Percentiles rank a stretch among this genome's conserved stretches.
phyloP scores from a whole-genome alignment of 2,113 vertebrate species.

The Chrysochloris asiatica region DNA sequence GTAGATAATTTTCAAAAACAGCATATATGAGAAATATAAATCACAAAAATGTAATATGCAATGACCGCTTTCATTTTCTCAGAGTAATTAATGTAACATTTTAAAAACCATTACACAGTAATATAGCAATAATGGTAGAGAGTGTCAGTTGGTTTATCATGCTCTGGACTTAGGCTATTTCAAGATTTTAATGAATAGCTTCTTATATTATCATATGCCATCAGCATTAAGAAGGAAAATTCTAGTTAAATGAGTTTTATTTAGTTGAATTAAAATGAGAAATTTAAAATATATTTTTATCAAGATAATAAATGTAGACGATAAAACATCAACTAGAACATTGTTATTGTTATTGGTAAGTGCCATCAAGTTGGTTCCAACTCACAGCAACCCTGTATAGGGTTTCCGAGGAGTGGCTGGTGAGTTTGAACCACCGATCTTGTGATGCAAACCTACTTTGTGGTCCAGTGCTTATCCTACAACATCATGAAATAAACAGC shows the following conservation, averaged over 20 bases:
- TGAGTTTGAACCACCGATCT: too few relatives aligned
- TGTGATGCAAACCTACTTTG: too few relatives aligned
- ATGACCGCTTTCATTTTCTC: background rate
- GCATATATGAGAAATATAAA: constrained; percentile 1
- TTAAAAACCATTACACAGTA: background rate
- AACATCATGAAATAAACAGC: constrained; percentile 13
- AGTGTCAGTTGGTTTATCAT: background rate
- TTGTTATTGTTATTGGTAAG: too few relatives aligned
- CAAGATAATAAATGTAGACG: background rate
- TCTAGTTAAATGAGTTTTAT: constrained; percentile 11
- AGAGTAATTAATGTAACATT: background rate
- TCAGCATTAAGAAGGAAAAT: background rate
- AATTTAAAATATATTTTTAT: constrained; percentile 23
- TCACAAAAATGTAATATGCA: constrained; percentile 3
- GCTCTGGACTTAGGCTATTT: background rate
- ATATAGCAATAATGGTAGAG: background rate
- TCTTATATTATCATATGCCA: background rate
- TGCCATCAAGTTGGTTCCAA: too few relatives aligned
- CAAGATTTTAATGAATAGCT: background rate
- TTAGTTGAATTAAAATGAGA: constrained; percentile 30
- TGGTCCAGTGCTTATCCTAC: too few relatives aligned
- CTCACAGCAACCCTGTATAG: too few relatives aligned
- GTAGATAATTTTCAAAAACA: background rate
- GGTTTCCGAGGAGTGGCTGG: too few relatives aligned
- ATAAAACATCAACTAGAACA: background rate